Percentiles rank a stretch among this genome's conserved stretches.
Evolutionary conservation across 1,140 invertebrate genomes (phyloP).

Genomic region (Saxidomus purpurata): DNA sequence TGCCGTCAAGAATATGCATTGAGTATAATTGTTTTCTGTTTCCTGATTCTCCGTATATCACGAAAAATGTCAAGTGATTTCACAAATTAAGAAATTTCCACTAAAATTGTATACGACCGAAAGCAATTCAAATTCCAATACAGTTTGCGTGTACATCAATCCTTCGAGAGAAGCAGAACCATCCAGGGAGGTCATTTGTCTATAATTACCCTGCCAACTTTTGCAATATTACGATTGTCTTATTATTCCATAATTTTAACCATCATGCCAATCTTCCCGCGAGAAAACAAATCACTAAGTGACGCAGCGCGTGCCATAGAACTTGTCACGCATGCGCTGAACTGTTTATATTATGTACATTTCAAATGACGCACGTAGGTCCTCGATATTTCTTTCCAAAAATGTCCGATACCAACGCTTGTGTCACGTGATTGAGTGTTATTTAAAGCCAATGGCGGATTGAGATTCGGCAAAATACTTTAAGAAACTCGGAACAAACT

Average conservation of each 20-base stretch:
- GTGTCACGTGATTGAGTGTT: conserved; percentile 41
- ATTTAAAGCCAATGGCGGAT: conserved; percentile 45
- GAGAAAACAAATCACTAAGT: conserved; percentile 48
- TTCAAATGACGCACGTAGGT: conserved; percentile 28
- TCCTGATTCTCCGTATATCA: neutral
- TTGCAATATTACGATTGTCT: conserved; percentile 60
- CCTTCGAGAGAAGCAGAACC: neutral
- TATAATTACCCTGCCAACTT: conserved; percentile 53
- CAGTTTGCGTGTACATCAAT: conserved; percentile 16
- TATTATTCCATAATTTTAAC: conserved; percentile 55
- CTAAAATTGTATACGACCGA: conserved; percentile 10
- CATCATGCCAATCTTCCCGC: conserved; percentile 47
- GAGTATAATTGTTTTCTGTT: neutral
- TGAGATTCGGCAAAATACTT: conserved; percentile 38
- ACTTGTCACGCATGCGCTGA: conserved; percentile 45
- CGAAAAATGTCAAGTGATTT: conserved; percentile 1
- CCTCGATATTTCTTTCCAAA: conserved; percentile 10
- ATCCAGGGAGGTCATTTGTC: conserved; percentile 41
- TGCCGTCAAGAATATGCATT: conserved; percentile 10
- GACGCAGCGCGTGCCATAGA: conserved; percentile 9
- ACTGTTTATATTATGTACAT: conserved; percentile 41
- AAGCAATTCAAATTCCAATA: conserved; percentile 34
- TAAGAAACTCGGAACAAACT: conserved; percentile 5
- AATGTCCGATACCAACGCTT: conserved; percentile 38
- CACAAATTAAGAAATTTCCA: conserved; percentile 29